Evolutionary conservation across 2,113 vertebrate genomes (phyloP).

Genomic region (Muntiacus reevesi): DNA sequence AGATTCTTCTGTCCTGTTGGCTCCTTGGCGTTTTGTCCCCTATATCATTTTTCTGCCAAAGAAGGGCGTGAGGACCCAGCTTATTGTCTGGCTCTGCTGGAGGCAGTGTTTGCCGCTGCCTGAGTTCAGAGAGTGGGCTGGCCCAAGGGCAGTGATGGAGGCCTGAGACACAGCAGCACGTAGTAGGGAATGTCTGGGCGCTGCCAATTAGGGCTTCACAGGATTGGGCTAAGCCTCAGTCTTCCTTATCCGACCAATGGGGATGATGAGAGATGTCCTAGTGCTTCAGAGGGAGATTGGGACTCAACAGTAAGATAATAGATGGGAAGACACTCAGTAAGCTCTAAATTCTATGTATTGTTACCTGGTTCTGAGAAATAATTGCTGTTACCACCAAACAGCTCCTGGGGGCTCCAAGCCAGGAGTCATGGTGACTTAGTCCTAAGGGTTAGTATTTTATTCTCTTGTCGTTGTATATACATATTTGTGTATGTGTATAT

Average conservation of each 20-base stretch:
- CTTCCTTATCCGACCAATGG: not conserved
- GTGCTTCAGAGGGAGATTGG: not conserved
- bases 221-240: not conserved
- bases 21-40: not conserved
- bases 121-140: not conserved
- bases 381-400: not conserved
- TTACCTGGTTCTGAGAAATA: not conserved
- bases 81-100: not conserved
- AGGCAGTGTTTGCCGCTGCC: not conserved
- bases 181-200: not conserved
- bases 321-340: not conserved
- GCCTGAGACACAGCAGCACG: fast-evolving
- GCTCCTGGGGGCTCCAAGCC: not conserved
- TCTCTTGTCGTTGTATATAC: not conserved
- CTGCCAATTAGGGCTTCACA: not conserved
- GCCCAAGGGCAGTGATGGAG: fast-evolving
- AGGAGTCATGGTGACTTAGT: not conserved
- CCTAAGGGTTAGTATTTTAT: not conserved
- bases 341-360: not conserved
- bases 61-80: not conserved
- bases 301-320: not conserved
- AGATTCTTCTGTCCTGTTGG: not conserved
- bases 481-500: not conserved
- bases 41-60: not conserved
- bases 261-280: not conserved